Conservation (phyloP, 2,888 invertebrate species). For the Brassicogethes aeneus region DNA sequence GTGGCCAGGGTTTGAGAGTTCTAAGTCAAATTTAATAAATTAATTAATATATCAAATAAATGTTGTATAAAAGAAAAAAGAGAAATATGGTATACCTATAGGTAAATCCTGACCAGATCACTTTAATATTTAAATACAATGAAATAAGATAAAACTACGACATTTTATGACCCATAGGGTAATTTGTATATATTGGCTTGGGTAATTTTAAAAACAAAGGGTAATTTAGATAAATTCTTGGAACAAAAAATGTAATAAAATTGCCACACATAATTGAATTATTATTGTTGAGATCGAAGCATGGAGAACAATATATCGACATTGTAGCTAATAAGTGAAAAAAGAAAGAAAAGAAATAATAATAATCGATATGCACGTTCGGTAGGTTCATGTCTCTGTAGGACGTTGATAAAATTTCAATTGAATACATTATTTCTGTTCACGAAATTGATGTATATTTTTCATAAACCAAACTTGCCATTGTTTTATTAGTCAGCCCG, state of each 20-base stretch:
- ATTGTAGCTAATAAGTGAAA: not conserved
- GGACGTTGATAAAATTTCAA: constrained; percentile 22
- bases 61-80: too few relatives aligned
- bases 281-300: not conserved
- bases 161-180: too few relatives aligned
- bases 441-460: constrained; percentile 28
- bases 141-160: too few relatives aligned
- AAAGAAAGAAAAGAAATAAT: constrained; percentile 10
- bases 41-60: too few relatives aligned
- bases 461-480: constrained; percentile 24
- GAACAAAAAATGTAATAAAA: not conserved
- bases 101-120: too few relatives aligned
- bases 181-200: too few relatives aligned
- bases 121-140: too few relatives aligned
- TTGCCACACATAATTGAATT: not conserved
- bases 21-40: too few relatives aligned
- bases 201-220: too few relatives aligned
- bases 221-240: not conserved
- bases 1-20: too few relatives aligned
- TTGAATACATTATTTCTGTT: constrained; percentile 24
- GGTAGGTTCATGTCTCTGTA: constrained; percentile 14
- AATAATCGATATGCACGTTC: constrained; percentile 18
- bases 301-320: not conserved
- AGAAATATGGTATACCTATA: too few relatives aligned
- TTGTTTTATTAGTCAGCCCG: constrained; percentile 24